Base-by-base conservation (phyloP, 2,888 invertebrate genomes). In the Lasioglossum zephyrum region DNA sequence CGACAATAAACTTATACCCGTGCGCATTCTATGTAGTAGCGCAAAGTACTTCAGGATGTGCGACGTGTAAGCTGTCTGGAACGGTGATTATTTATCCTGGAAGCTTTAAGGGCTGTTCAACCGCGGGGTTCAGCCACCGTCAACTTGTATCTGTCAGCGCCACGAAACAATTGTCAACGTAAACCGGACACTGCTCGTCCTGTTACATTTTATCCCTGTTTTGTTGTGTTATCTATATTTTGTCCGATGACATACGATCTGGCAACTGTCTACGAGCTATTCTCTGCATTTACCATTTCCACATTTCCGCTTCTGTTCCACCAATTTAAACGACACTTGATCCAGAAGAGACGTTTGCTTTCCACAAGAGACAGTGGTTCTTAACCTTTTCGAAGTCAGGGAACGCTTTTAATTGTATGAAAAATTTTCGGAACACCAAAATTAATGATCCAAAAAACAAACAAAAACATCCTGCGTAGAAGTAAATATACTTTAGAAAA, bases 81-180 rank as follows among this genome's bases (percentile, higher is more conserved):
- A 22, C 69, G 69, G 69, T 69, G 69, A 69, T 69, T 39, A 69
- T 69, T 69, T 69, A 69, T 69, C 69, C 39, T 39, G 69, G 69
- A 36, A 69, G 18, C 22, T 39, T 69, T 69, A 69, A 39, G 69
- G 39, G 39, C 69, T 22, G 69, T 69, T 69, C 69, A 69, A 31
- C 69, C 31, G 16, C 69, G 36, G 36, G 4, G 39, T 69, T 69
- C 69, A 39, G 18, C 69, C 9, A 69, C 39, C 39, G 39, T 22
- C 69, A 9, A 36, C 39, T 39, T 69, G 69, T 69, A 69, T 69
- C 69, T 69, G 69, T 39, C 69, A 69, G 39, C 69, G 69, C 36
- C 69, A 69, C 39, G 69, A 69, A 39, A 69, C 69, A 69, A 69
- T 69, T 39, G 69, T 39, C 69, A 69, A 39, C 69, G 36, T 39